Evolutionary conservation across 2,888 invertebrate genomes (phyloP), one percentile per base, ranked within the genome.

Genomic region (Diadegma fenestrale): DNA sequence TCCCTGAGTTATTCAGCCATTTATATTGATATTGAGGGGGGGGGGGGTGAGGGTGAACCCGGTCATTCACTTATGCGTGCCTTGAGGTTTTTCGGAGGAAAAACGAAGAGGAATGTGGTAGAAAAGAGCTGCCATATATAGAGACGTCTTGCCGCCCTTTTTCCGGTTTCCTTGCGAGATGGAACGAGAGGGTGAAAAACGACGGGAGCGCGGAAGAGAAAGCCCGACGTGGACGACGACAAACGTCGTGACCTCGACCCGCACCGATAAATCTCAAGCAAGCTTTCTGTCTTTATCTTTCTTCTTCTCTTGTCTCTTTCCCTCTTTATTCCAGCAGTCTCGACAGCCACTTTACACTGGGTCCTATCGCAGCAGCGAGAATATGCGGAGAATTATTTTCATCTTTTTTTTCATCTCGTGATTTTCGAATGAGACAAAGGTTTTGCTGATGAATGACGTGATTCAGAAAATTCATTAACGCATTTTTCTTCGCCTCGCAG

Each of bases 241-340:
- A 82, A 85, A 85, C 85, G 85, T 85, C 77, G 80, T 80, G 85
- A 85, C 82, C 85, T 85, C 85, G 85, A 85, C 85, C 85, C 80
- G 82, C 77, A 85, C 82, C 85, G 77, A 85, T 85, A 85, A 85
- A 85, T 85, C 85, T 82, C 82, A 22, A 61, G 41, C 73, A 45
- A 73, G 51, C 73, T 22, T 64, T 80, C 64, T 61, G 33, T 54
- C 54, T 66, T 30, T 51, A 22, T 72, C 37, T 30, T 17, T 19
- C 66, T 43, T 17, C 17, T 2, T 22, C 45, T 61, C 22, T 30
- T 19, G 5, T 14, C 77, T 43, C 37, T 30, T 37, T 14, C 30
- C 33, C n/a, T 77, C 51, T 76, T 37, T 64, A 33, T 76, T 48
- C 45, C 61, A n/a, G 30, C 61, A n/a, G 30, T 41, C 71, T 75